These are phyloP conservation scores for Stichopus horrens DNA, from an alignment of 53 echinoderm and acorn worm genomes.

Conservation along the genomic window DNA sequence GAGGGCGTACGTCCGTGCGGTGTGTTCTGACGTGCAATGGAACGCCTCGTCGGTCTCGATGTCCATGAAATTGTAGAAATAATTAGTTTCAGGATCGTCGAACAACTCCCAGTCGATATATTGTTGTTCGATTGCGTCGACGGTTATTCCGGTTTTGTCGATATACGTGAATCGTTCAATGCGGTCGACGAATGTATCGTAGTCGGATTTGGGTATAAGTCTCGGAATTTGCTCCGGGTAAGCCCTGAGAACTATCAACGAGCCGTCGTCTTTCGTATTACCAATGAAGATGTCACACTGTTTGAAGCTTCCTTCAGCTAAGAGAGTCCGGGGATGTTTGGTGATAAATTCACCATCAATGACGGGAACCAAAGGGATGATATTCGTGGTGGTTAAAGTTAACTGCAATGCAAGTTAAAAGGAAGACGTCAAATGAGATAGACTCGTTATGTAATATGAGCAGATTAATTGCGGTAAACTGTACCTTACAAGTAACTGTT, in stretches of 20 bases:
- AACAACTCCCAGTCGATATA: conserved; percentile 71
- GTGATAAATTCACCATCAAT: conserved; percentile 61
- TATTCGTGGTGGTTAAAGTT: neutral
- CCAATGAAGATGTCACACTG: conserved; percentile 55
- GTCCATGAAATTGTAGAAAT: conserved; percentile 61
- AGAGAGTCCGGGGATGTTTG: conserved; percentile 43
- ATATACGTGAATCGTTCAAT: conserved; percentile 58
- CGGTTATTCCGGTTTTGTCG: conserved; percentile 58
- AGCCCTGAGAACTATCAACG: conserved; percentile 20
- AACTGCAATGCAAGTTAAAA: neutral
- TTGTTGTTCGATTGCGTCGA: conserved; percentile 62
- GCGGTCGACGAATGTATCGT: conserved; percentile 48
- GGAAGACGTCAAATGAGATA: too few relatives aligned
- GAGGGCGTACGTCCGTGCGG: conserved; percentile 58
- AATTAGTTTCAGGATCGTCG: conserved; percentile 70
- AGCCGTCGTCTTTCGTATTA: conserved; percentile 60
- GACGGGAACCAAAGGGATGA: conserved; percentile 51
- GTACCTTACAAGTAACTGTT: too few relatives aligned
- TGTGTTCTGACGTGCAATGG: conserved; percentile 57
- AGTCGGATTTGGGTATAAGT: neutral
- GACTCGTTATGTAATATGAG: too few relatives aligned
- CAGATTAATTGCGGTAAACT: too few relatives aligned
- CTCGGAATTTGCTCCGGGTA: neutral
- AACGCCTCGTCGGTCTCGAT: conserved; percentile 71
- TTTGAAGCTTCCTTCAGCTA: conserved; percentile 53